Evolutionary conservation across 2,888 invertebrate genomes (phyloP).

Genomic region (Drosophila incognita): DNA sequence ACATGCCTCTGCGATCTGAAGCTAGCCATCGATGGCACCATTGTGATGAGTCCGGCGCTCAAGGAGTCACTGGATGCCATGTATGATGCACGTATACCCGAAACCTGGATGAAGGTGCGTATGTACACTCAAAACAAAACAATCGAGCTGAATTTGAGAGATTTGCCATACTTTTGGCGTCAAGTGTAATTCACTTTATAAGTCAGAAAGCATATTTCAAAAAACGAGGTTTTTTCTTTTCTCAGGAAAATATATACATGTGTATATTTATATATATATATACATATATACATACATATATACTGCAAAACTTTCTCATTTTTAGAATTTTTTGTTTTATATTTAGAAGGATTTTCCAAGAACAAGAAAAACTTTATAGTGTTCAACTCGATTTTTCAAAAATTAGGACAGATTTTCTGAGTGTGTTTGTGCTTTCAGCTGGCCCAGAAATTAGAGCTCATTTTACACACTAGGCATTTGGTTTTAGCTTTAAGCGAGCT

Average conservation of each 20-base stretch:
- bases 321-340: not conserved
- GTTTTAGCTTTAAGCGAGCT: conserved; percentile 39
- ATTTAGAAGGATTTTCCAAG: not conserved
- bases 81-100: conserved; percentile 98
- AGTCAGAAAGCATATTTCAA: not conserved
- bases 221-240: not conserved
- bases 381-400: not conserved
- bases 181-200: not conserved
- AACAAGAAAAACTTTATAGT: not conserved
- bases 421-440: not conserved
- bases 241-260: too few relatives aligned
- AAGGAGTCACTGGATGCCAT: conserved; percentile 96
- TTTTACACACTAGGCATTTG: conserved; percentile 37
- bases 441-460: conserved; percentile 24
- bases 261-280: too few relatives aligned
- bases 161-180: not conserved
- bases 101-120: conserved; percentile 93
- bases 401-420: not conserved
- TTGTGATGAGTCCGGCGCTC: conserved; percentile 97
- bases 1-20: conserved; percentile 94
- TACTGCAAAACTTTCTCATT: not conserved
- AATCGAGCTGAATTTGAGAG: not conserved
- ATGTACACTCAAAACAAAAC: not conserved
- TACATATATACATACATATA: too few relatives aligned
- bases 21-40: conserved; percentile 98